Evolutionary conservation across 2,888 invertebrate genomes (phyloP), one percentile per base, ranked within the genome.

Genomic region (Maniola hyperantus): DNA sequence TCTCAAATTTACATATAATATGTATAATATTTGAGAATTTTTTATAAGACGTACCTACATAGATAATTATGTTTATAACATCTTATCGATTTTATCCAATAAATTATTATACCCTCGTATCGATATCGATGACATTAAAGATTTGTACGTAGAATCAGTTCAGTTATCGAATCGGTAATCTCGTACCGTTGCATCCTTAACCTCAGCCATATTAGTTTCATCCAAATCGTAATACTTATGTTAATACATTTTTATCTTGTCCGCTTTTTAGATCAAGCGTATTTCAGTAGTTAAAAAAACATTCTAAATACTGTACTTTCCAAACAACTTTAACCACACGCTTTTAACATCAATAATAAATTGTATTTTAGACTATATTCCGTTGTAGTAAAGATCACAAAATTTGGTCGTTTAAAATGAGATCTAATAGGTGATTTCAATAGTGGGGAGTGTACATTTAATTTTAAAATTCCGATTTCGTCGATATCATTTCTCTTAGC

Each of bases 401-500:
- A 62, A 20, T 54, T 50, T 33, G 18, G 15, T 1, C 18, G 18
- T 61, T 36, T 46, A 10, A 51, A 61, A 42, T 50, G 39, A 33
- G 8, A 44, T 61, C 46, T 50, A 54, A 55, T 42, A 34, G 53
- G n/a, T 42, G 26, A 51, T 15, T 18, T 42, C 13, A 10, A 53
- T 51, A 57, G 67, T 58, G 61, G 64, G 68, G 64, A 65, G 62
- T 74, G 73, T 76, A 75, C 72, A 72, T 77, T 79, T 77, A 78
- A 80, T 82, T 79, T 80, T 71, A 73, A 80, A 80, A 82, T 82
- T 83, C 72, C 78, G 76, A 79, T 78, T 75, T 72, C 71, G 67
- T 76, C 75, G 77, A 80, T 81, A 81, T 78, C 77, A 78, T 80
- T 82, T 78, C 77, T 81, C 77, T 79, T 79, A 80, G 79, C 82